A percentile compares a stretch with the other conserved stretches of the same genome.
These are phyloP conservation scores for Anhinga anhinga DNA, from an alignment of 2,113 vertebrate genomes.

Conservation along the genomic window DNA sequence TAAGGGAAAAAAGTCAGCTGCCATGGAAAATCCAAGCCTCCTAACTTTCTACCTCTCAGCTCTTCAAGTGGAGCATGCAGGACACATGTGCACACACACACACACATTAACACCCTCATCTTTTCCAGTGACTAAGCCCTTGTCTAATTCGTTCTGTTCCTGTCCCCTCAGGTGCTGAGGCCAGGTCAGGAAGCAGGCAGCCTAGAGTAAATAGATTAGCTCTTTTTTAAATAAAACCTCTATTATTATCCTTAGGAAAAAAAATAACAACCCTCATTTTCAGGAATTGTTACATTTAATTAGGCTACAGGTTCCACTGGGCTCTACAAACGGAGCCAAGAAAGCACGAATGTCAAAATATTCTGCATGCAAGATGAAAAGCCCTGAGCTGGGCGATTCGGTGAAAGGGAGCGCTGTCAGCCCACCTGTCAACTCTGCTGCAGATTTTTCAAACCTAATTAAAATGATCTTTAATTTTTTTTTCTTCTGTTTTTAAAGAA, in stretches of 20 bases:
- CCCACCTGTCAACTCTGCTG: neutral
- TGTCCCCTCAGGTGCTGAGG: conserved; percentile 72
- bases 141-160: conserved; percentile 46
- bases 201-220: conserved; percentile 68
- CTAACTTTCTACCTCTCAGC: conserved; percentile 18
- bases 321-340: conserved; percentile 54
- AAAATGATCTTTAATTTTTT: conserved; percentile 54
- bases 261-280: conserved; percentile 65
- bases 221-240: conserved; percentile 63
- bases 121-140: conserved; percentile 60
- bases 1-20: neutral
- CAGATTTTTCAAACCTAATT: conserved; percentile 69
- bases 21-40: conserved; percentile 26
- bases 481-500: conserved; percentile 15
- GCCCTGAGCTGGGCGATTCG: neutral
- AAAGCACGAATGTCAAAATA: conserved; percentile 69
- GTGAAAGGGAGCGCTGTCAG: conserved; percentile 66
- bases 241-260: conserved; percentile 64
- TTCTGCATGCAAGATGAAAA: conserved; percentile 35
- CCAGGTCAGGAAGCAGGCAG: conserved; percentile 74
- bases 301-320: conserved; percentile 63
- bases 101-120: conserved; percentile 11
- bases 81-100: neutral
- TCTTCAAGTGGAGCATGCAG: neutral
- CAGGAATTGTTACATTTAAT: conserved; percentile 71